phyloP scores from a whole-genome alignment of 2,113 vertebrate species.

The Burhinus bistriatus region DNA sequence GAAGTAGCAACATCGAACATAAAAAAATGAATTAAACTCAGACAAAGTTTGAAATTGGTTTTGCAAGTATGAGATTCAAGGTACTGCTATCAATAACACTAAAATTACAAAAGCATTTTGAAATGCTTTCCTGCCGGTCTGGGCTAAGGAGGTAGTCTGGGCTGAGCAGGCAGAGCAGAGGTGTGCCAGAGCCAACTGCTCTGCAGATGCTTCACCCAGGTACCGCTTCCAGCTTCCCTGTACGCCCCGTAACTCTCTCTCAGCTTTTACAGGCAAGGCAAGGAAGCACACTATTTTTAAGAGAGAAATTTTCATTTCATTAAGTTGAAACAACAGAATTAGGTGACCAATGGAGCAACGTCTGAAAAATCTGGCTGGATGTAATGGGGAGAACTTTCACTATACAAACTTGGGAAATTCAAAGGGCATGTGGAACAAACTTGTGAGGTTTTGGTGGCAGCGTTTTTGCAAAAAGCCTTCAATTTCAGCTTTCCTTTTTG shows the following conservation, averaged over 20 bases:
- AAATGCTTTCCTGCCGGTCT: background rate
- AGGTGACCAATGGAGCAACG: background rate
- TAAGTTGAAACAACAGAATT: background rate
- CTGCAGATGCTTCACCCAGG: too few relatives aligned
- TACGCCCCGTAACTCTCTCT: rapidly evolving
- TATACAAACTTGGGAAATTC: background rate
- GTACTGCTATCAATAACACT: background rate
- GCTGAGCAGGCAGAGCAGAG: background rate
- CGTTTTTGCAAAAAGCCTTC: background rate
- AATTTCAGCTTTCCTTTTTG: background rate
- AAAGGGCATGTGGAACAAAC: rapidly evolving
- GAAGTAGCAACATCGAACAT: background rate
- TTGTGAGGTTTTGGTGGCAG: background rate
- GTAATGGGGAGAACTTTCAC: background rate
- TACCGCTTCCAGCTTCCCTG: background rate
- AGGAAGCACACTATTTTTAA: background rate
- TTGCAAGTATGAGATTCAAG: background rate
- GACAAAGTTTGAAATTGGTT: background rate
- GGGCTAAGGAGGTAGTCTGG: background rate
- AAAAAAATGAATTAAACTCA: background rate
- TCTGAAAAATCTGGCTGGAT: background rate
- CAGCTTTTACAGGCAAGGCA: too few relatives aligned
- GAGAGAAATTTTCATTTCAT: background rate
- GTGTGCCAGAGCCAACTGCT: too few relatives aligned
- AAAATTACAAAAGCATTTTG: background rate